phyloP scores from a whole-genome alignment of 2,888 invertebrate genomes.

The Balanococcus diminutus region DNA sequence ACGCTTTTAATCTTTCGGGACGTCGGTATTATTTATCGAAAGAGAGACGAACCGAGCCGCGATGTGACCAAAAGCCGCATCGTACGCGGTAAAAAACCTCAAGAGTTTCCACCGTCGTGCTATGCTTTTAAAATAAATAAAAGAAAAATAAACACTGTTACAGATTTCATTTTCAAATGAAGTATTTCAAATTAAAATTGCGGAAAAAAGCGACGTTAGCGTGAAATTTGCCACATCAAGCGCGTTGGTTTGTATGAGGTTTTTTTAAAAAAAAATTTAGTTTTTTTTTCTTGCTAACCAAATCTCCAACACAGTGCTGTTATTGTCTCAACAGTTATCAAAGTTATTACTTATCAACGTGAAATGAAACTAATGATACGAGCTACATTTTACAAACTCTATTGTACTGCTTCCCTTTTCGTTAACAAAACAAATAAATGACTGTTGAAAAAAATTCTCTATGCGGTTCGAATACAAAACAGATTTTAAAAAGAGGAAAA shows the following conservation, averaged over 20 bases:
- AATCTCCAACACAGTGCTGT: background rate
- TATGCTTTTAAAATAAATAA: slow-evolving; percentile 31
- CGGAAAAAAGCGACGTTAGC: background rate
- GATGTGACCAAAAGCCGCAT: too few species aligned
- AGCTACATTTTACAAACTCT: background rate
- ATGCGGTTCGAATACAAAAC: background rate
- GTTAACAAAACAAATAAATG: background rate
- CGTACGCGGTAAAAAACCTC: background rate
- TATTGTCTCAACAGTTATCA: background rate
- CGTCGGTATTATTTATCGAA: slow-evolving; percentile 42
- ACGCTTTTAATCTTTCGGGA: slow-evolving; percentile 21
- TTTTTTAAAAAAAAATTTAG: background rate
- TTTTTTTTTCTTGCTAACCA: background rate
- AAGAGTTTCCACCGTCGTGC: background rate
- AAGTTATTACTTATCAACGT: background rate
- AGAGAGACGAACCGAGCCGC: background rate
- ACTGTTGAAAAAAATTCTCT: background rate
- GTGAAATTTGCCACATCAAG: background rate
- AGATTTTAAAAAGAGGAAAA: background rate
- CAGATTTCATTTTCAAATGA: slow-evolving; percentile 6
- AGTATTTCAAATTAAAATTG: slow-evolving; percentile 9
- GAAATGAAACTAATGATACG: slow-evolving; percentile 5
- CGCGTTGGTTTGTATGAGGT: background rate
- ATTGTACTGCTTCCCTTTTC: background rate
- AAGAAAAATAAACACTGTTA: slow-evolving; percentile 8